These are phyloP conservation scores for Ectemnius cavifrons DNA, from an alignment of 2,888 invertebrate species.

Conservation along the genomic window DNA sequence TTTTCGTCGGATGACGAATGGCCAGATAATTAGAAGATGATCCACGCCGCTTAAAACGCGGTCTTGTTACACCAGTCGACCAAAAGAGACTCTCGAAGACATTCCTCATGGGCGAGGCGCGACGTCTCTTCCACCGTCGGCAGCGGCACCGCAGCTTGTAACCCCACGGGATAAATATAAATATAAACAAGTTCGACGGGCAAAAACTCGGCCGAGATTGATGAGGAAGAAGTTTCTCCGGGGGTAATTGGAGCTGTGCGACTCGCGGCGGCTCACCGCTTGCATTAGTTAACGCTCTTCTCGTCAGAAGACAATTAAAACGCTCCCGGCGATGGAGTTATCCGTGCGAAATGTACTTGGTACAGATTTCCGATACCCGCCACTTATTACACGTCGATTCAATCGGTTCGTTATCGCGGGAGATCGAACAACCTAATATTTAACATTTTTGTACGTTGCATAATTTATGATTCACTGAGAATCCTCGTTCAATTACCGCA, in stretches of 20 bases:
- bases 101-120: constrained; percentile 62
- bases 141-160: constrained; percentile 52
- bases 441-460: constrained; percentile 18
- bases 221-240: constrained; percentile 67
- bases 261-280: constrained; percentile 19
- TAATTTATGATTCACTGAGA: constrained; percentile 13
- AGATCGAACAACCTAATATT: constrained; percentile 5
- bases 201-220: constrained; percentile 65
- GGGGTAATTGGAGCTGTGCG: constrained; percentile 61
- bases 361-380: constrained; percentile 17
- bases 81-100: constrained; percentile 63
- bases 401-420: constrained; percentile 2
- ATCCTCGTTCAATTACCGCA: constrained; percentile 25
- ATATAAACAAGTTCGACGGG: constrained; percentile 70
- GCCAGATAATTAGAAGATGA: constrained; percentile 76
- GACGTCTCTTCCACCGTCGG: constrained; percentile 44
- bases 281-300: constrained; percentile 13
- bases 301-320: constrained; percentile 49
- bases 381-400: constrained; percentile 1
- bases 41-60: constrained; percentile 64
- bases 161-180: constrained; percentile 68
- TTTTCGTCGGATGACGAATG: constrained; percentile 73
- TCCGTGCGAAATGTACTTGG: constrained; percentile 19
- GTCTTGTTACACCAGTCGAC: constrained; percentile 59
- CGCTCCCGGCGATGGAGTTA: not conserved